Percentiles rank a stretch among this genome's conserved stretches.
phyloP scores from a whole-genome alignment of 2,888 invertebrate genomes.

The Cataglyphis albicans region DNA sequence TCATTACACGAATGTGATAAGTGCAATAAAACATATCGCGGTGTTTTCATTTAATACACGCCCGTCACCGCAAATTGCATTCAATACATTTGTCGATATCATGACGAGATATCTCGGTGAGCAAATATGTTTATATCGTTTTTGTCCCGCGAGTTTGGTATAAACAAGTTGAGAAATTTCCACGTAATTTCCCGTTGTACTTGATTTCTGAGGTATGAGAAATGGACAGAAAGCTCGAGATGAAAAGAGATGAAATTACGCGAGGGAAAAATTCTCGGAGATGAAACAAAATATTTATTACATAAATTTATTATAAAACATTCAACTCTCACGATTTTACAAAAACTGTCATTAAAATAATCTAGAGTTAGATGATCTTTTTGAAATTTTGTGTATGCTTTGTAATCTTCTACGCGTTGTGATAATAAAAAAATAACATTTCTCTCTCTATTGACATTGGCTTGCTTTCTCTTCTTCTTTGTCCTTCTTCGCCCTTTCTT shows the following conservation, averaged over 20 bases:
- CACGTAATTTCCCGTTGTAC: neutral
- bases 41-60: neutral
- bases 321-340: neutral
- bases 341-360: neutral
- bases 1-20: neutral
- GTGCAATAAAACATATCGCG: neutral
- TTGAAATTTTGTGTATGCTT: neutral
- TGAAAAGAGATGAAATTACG: neutral
- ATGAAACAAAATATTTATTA: neutral
- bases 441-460: neutral
- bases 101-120: neutral
- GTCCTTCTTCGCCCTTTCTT: neutral
- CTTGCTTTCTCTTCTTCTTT: neutral
- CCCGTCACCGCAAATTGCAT: neutral
- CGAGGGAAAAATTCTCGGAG: too few species aligned
- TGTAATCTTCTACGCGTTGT: too few species aligned
- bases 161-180: neutral
- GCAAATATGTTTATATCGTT: too few species aligned
- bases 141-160: neutral
- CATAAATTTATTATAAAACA: neutral
- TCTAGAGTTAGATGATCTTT: neutral
- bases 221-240: neutral
- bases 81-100: neutral
- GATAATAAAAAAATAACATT: neutral
- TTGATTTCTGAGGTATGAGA: neutral